phyloP scores from a whole-genome alignment of 2,888 invertebrate species.

The Bugulina stolonifera region DNA sequence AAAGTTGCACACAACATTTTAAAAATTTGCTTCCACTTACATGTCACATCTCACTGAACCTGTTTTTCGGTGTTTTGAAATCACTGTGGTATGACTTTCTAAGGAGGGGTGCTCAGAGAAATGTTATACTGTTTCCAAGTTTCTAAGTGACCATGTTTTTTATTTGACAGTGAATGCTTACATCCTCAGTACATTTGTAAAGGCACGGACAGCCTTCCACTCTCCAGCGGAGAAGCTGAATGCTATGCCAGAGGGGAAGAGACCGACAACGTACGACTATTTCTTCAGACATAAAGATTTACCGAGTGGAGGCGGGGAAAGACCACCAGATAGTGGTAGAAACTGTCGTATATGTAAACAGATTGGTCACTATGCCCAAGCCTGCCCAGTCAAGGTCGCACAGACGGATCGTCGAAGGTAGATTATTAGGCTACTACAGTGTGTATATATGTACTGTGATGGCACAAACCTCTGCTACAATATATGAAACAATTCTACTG shows the following conservation, averaged over 20 bases:
- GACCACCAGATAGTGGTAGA: constrained; percentile 54
- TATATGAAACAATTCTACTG: no score
- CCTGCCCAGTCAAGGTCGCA: constrained; percentile 48
- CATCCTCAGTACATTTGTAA: constrained; percentile 53
- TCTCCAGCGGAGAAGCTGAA: constrained; percentile 15
- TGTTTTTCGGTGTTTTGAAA: no score
- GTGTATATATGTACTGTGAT: neutral
- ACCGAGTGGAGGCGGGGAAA: constrained; percentile 43
- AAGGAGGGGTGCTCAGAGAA: no score
- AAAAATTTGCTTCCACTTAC: no score
- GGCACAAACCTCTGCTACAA: neutral
- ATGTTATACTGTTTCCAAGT: no score
- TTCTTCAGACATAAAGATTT: constrained; percentile 51
- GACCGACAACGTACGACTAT: constrained; percentile 42
- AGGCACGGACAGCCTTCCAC: constrained; percentile 48
- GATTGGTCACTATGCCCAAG: constrained; percentile 57
- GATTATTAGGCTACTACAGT: neutral
- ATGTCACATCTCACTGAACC: no score
- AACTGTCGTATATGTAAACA: constrained; percentile 58
- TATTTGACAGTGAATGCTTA: constrained; percentile 54
- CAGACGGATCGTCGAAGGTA: constrained; percentile 6
- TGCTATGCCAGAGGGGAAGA: constrained; percentile 17
- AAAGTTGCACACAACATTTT: no score
- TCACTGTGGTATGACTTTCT: no score
- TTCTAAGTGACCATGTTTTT: no score